A percentile compares a stretch with the other conserved stretches of the same genome.
Evolutionary conservation across 2,113 vertebrate genomes (phyloP).

Genomic region (Benitochromis conjunctus): DNA sequence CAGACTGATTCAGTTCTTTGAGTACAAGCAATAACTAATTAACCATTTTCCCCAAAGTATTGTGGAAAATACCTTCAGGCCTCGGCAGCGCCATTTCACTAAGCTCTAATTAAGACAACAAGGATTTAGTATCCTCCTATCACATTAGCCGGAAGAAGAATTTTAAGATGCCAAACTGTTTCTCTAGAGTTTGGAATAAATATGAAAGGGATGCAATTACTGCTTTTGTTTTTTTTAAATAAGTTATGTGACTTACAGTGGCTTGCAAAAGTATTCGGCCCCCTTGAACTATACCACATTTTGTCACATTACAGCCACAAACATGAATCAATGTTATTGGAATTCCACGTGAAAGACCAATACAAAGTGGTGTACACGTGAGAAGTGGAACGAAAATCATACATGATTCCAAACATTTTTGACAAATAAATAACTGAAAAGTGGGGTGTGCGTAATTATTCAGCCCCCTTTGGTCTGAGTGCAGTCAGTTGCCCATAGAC

Average conservation of each 20-base stretch:
- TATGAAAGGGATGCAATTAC: not conserved
- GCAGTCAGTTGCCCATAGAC: too few relatives aligned
- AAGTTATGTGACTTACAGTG: not conserved
- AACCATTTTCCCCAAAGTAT: constrained; percentile 1
- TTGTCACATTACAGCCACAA: too few relatives aligned
- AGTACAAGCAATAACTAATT: constrained; percentile 19
- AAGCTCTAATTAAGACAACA: constrained; percentile 48
- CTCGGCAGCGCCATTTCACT: not conserved
- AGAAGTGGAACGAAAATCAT: too few relatives aligned
- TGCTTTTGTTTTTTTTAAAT: not conserved
- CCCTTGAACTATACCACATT: too few relatives aligned
- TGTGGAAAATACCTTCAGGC: not conserved
- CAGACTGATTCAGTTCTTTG: not conserved
- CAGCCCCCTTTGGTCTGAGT: too few relatives aligned
- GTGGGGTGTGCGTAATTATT: too few relatives aligned
- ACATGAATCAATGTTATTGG: too few relatives aligned
- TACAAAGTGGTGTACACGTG: too few relatives aligned
- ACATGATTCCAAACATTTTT: too few relatives aligned
- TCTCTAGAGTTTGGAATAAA: not conserved
- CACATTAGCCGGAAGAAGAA: not conserved
- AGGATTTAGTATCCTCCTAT: constrained; percentile 13
- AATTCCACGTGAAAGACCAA: too few relatives aligned
- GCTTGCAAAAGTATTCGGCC: too few relatives aligned
- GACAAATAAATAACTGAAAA: too few relatives aligned
- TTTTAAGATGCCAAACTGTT: not conserved